A percentile compares a stretch with the other conserved stretches of the same genome.
Conservation (phyloP, 1,140 invertebrate species). For the Heliothis virescens region DNA sequence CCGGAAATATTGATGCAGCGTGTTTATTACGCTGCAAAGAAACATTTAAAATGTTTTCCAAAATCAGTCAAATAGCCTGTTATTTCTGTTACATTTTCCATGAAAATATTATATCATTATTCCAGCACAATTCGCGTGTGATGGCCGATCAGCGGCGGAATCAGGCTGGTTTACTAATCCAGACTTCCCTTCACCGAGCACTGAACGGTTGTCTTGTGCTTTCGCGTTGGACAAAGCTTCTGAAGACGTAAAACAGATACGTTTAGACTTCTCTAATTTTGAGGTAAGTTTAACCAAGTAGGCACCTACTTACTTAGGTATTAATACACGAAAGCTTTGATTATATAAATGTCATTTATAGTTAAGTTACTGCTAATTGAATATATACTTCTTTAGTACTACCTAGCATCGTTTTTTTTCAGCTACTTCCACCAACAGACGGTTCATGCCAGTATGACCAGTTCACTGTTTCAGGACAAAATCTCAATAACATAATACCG, state of each 20-base stretch:
- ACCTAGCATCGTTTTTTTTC: slow-evolving; percentile 49
- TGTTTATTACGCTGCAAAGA: no score
- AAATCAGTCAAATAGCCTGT: no score
- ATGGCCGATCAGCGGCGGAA: slow-evolving; percentile 63
- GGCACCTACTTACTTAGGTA: no score
- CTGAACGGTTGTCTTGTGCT: slow-evolving; percentile 86
- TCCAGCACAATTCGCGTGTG: slow-evolving; percentile 76
- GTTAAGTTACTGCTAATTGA: no score
- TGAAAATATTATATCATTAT: background rate
- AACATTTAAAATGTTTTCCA: no score
- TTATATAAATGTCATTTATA: no score
- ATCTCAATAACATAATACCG: slow-evolving; percentile 89
- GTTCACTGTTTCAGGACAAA: slow-evolving; percentile 90
- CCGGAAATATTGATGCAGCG: no score
- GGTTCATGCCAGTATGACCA: slow-evolving; percentile 90
- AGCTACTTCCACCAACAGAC: slow-evolving; percentile 89
- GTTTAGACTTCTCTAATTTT: slow-evolving; percentile 90
- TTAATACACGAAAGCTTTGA: no score
- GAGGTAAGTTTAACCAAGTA: slow-evolving; percentile 84
- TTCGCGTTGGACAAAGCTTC: slow-evolving; percentile 88
- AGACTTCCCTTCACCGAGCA: slow-evolving; percentile 75
- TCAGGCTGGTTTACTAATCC: slow-evolving; percentile 80
- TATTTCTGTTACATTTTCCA: no score
- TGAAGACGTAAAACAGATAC: slow-evolving; percentile 88
- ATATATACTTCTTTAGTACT: no score